Base-by-base conservation (phyloP, 2,797 vertebrate species). In the Cichlasoma orientale region DNA sequence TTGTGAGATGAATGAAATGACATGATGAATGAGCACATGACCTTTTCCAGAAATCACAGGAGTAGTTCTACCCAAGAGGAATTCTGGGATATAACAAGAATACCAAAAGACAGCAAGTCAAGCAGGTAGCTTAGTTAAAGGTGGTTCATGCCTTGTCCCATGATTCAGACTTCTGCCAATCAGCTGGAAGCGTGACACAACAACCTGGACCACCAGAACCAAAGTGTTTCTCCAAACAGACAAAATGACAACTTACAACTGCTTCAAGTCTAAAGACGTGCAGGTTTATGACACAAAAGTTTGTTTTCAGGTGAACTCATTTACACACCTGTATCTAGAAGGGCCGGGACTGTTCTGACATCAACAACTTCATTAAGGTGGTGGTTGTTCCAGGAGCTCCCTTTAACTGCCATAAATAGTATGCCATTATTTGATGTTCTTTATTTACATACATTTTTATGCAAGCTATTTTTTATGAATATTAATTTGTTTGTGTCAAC, bases 1-100 rank as follows among this genome's bases (percentile, higher is more conserved):
- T 5, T 19, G 23, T 59, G 29, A 75, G 50, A 84, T 25, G 41
- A 76, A 83, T 57, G 47, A 66, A 78, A 72, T 66, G 47, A 74
- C 23, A 53, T 55, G 47, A 72, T 74, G 56, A 78, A 82, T 25
- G 74, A 54, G 38, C 33, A 78, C 47, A 80, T 21, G 2, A 73
- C 4, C 10, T n/a, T 7, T 41, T 73, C 27, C 31, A 47, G 36
- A 38, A 75, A 71, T 84, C 78, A 72, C 14, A 72, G 18, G 1
- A 41, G n/a, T 23, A 47, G 1, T 55, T 44, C 11, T 19, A 57
- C 33, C 8, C 33, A 72, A 31, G 13, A 0, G 6, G 44, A 13
- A 68, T 68, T 31, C 16, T 18, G 38, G 13, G 36, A 41, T 18
- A 63, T 18, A 63, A 44, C 36, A 47, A 44, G n/a, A 66, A 63